Percentiles rank a stretch among this genome's conserved stretches.
Conservation (phyloP, 2,113 vertebrate genomes). For the Cyprinus carpio region DNA sequence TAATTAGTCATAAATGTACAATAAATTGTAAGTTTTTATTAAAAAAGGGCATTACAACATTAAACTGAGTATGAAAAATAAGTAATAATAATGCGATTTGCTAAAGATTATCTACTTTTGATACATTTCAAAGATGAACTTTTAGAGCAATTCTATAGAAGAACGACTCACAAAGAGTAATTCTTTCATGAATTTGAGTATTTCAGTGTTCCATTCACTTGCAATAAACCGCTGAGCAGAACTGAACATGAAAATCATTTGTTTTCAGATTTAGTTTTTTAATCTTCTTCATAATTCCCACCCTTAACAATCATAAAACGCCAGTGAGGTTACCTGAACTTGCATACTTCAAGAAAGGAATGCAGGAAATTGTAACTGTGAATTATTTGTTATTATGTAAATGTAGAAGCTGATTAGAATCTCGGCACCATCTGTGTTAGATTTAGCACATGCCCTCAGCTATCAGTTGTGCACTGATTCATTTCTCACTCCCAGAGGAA, state of each 20-base stretch:
- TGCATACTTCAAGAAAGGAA: not conserved
- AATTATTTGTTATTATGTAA: slow-evolving; percentile 1
- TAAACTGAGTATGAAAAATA: not conserved
- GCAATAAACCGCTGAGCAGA: not conserved
- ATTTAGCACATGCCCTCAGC: slow-evolving; percentile 24
- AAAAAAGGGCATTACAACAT: not conserved
- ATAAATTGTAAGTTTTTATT: not conserved
- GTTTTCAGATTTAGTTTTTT: not conserved
- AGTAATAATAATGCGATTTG: too few species aligned
- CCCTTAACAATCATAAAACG: not conserved
- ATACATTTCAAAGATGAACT: not conserved
- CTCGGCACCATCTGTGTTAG: slow-evolving; percentile 23
- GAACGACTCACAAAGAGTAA: not conserved
- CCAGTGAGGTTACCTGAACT: not conserved
- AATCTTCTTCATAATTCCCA: not conserved
- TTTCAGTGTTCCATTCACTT: not conserved
- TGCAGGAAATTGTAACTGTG: not conserved
- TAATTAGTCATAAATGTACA: not conserved
- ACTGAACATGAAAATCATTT: not conserved
- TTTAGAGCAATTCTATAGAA: not conserved
- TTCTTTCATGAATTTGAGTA: not conserved
- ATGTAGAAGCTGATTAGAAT: slow-evolving; percentile 8
- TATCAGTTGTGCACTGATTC: slow-evolving; percentile 16
- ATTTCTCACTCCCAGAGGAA: slow-evolving; percentile 25
- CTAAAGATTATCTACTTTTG: too few species aligned